Base-by-base conservation (phyloP, 2,113 vertebrate genomes). In the Cygnus buccinator region DNA sequence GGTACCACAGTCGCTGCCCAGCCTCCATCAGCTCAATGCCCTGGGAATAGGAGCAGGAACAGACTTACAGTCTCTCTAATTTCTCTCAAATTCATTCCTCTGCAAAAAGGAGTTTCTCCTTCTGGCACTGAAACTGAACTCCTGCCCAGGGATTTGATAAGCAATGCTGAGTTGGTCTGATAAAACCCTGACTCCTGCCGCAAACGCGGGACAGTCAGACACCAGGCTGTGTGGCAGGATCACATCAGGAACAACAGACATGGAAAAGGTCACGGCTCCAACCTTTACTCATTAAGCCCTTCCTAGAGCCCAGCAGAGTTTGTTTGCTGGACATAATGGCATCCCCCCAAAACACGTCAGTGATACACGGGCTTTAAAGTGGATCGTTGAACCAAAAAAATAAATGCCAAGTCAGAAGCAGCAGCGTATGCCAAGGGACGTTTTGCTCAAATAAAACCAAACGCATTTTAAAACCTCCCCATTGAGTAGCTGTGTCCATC, bases 241-340 rank as follows among this genome's bases (percentile, higher is more conserved):
- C 70, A 33, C 55, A 79, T 63, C 62, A 91, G 52, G 63, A 91
- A 58, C 50, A 91, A 48, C 8, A 50, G 77, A 78, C 0, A 0
- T 44, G 67, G 87, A 94, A 95, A 94, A 95, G 92, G 94, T 95
- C 96, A 94, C 28, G 37, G 63, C 71, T 93, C 59, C 84, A 91
- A 77, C 89, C 81, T 93, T 97, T 95, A 58, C 59, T 67, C 81
- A 46, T 93, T 87, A 94, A 94, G 46, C 55, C 78, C 77, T 85
- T 94, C 71, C 84, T 59, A 62, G 31, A 93, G 62, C 58, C 83
- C 84, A 63, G 71, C 54, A 61, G 2, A 76, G 63, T 80, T 93
- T 85, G 55, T 77, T 74, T 76, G 63, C 74, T 80, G 84, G 84
- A 91, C 84, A 89, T 44, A 95, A 77, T 0, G 2, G 58, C 62